These are phyloP conservation scores for Geotrypetes seraphini DNA, from an alignment of 2,797 vertebrate species.

Conservation along the genomic window DNA sequence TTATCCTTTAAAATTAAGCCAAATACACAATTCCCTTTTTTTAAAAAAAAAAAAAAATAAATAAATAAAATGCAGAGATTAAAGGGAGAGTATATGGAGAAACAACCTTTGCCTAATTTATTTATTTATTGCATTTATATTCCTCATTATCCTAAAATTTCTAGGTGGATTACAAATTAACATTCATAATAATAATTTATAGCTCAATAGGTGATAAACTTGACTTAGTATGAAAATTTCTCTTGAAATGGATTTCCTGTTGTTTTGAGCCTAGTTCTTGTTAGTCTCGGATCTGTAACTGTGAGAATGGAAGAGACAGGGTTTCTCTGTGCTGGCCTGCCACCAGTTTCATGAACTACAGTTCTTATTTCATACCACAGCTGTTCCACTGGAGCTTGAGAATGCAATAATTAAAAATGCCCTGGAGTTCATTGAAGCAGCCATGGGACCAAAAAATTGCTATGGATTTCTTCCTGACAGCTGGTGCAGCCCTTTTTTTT, in stretches of 20 bases:
- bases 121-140: too few species aligned
- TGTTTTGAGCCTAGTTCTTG: background rate
- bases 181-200: too few species aligned
- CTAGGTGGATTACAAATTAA: too few species aligned
- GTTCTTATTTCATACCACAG: slow-evolving; percentile 2
- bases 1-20: too few species aligned
- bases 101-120: too few species aligned
- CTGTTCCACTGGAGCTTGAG: background rate
- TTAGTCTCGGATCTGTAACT: background rate
- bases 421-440: background rate
- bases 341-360: background rate
- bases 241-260: background rate
- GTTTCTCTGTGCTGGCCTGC: background rate
- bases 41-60: too few species aligned
- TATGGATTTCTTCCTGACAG: background rate
- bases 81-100: too few species aligned
- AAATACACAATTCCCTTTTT: too few species aligned
- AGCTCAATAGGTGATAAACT: background rate
- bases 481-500: too few species aligned
- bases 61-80: too few species aligned
- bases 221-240: background rate
- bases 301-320: background rate
- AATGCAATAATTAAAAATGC: background rate
- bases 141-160: too few species aligned
- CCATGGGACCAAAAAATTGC: background rate